Base-by-base conservation (phyloP, 37 sponge, comb jelly and placozoan genomes). In the Spongilla lacustris region DNA sequence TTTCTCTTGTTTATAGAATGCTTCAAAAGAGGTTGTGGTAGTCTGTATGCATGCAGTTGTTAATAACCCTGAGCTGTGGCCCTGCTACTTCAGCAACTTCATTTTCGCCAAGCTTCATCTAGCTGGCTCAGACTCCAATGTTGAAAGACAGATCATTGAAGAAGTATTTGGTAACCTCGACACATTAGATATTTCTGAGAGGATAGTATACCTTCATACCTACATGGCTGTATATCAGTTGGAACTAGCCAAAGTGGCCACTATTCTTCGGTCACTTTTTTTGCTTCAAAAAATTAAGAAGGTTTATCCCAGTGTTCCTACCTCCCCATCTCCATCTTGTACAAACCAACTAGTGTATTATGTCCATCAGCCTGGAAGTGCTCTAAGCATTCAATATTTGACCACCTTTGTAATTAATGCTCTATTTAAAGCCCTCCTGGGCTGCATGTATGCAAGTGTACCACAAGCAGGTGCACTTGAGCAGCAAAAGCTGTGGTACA, bases 61-160 rank as follows among this genome's bases (percentile, higher is more conserved):
- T 12, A 29, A 67, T 10, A 37, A 93, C 70, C 68, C 71, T 14
- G 85, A 78, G 22, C 38, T 94, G 29, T 90, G 91, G 94, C 27
- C 75, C n/a, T 3, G 46, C 8, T 94, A 94, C 71, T 94, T 88
- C 66, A 77, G 34, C 21, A 91, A 94, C 73, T 94, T 94, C 71
- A 72, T 90, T 69, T n/a, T 67, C 46, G 32, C 82, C 75, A 81
- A 74, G 66, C 84, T 94, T 25, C 87, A 88, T 30, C 66, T 93
- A 38, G 83, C 81, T 50, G 67, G 38, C 8, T 14, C 19, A 1
- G 58, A 58, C 4, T 58, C 58, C 12, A 69, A 82, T 49, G 70
- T 84, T 33, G 58, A 58, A 14, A 49, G 73, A n/a, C 49, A 71
- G 23, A 83, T 93, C 36, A 50, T 93, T 28, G 24, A 79, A 2